Percentiles rank a stretch among this genome's conserved stretches.
Evolutionary conservation across 2,113 vertebrate species (phyloP).

Genomic region (Propithecus coquereli): DNA sequence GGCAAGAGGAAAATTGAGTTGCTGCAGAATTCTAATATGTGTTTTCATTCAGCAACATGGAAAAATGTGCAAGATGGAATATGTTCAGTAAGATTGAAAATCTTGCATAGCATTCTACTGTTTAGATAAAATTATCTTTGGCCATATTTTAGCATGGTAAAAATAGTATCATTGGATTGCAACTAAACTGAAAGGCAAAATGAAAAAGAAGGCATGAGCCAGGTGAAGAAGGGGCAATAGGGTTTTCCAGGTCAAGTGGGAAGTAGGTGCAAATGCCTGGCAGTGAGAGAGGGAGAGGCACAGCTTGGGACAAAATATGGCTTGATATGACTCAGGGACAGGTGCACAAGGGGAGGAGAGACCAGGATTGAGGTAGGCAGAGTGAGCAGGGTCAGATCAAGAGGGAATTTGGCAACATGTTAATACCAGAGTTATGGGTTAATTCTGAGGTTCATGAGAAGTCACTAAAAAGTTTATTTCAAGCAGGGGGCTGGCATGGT

Average conservation of each 20-base stretch:
- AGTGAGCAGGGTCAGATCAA: not conserved
- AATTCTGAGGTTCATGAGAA: not conserved
- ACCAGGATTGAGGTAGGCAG: not conserved
- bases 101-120: not conserved
- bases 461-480: not conserved
- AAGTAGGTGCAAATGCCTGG: not conserved
- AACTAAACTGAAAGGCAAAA: not conserved
- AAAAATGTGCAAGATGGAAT: not conserved
- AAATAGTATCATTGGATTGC: not conserved
- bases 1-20: not conserved
- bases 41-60: not conserved
- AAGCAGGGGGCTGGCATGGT: not conserved
- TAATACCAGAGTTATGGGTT: not conserved
- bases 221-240: not conserved
- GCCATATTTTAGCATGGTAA: not conserved
- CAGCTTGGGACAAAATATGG: not conserved
- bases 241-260: not conserved
- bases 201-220: not conserved
- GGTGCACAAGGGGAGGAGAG: not conserved
- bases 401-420: not conserved
- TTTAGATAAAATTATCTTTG: not conserved
- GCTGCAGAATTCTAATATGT: constrained; percentile 10
- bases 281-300: not conserved
- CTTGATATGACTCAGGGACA: not conserved
- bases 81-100: not conserved